Percentiles rank a stretch among this genome's conserved stretches.
phyloP scores from a whole-genome alignment of 1,140 invertebrate species.

The Trichogramma pretiosum region DNA sequence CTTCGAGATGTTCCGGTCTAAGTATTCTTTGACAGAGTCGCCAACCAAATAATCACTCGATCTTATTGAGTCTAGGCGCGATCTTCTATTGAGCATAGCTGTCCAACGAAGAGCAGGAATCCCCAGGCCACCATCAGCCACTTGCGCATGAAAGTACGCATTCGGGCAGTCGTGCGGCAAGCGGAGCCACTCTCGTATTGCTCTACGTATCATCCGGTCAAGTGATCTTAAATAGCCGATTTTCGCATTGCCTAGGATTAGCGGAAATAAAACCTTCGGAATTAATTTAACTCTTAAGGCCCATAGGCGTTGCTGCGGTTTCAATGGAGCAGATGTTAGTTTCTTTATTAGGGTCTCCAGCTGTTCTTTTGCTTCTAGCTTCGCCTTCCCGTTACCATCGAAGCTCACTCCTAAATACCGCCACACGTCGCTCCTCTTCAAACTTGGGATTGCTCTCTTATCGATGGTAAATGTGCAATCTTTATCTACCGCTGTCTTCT shows the following conservation, averaged over 20 bases:
- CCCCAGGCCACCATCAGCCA: not conserved
- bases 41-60: too few relatives aligned
- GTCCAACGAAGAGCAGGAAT: too few relatives aligned
- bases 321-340: constrained; percentile 28
- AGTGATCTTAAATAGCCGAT: not conserved
- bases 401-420: constrained; percentile 22
- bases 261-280: not conserved
- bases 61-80: too few relatives aligned
- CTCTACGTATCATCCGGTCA: not conserved
- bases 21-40: too few relatives aligned
- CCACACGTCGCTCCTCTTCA: constrained; percentile 7
- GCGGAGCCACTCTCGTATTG: not conserved
- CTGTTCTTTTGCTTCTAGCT: constrained; percentile 24
- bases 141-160: constrained; percentile 3
- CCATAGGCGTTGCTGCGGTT: constrained; percentile 25
- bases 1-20: too few relatives aligned
- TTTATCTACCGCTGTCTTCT: not conserved
- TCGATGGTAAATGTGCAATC: not conserved
- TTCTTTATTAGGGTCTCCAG: constrained; percentile 21
- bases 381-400: constrained; percentile 19
- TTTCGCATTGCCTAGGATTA: not conserved
- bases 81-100: too few relatives aligned
- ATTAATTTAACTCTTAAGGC: not conserved
- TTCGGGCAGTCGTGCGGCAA: not conserved
- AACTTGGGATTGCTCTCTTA: constrained; percentile 5